Conservation (phyloP, 2,113 vertebrate species). For the Menura novaehollandiae region DNA sequence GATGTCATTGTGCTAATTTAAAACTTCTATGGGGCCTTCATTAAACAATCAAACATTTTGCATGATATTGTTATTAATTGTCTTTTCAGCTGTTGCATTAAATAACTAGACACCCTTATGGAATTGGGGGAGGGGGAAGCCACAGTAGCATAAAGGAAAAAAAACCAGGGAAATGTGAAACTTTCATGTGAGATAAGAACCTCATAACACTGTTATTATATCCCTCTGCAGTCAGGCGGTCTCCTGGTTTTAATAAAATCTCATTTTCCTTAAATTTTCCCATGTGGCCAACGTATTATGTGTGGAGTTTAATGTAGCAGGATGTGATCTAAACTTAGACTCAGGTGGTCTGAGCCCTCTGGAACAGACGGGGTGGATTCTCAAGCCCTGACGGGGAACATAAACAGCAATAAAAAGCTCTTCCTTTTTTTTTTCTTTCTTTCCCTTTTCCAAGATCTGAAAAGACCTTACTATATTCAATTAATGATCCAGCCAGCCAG, state of each 20-base stretch:
- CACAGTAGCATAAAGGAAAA: conserved; percentile 21
- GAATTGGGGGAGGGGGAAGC: background rate
- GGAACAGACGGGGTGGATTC: conserved; percentile 42
- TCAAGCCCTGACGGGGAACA: background rate
- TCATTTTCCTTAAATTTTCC: conserved; percentile 75
- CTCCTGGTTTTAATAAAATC: conserved; percentile 78
- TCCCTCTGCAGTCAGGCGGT: conserved; percentile 53
- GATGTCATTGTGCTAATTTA: background rate
- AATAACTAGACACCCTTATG: conserved; percentile 17
- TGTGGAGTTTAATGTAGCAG: conserved; percentile 68
- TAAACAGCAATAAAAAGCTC: background rate
- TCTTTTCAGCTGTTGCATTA: conserved; percentile 17
- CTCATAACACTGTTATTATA: conserved; percentile 55
- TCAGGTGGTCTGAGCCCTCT: conserved; percentile 61
- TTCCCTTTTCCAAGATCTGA: background rate
- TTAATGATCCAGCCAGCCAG: background rate
- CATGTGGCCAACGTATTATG: conserved; percentile 64
- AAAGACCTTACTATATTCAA: background rate
- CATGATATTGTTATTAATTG: conserved; percentile 13
- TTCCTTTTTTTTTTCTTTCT: background rate
- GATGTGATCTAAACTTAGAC: conserved; percentile 73
- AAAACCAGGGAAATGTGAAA: conserved; percentile 59
- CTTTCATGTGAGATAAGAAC: conserved; percentile 69
- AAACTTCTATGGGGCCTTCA: background rate
- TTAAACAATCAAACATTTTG: background rate